Evolutionary conservation across 1,140 invertebrate species (phyloP).

Genomic region (Anagrus nilaparvatae): DNA sequence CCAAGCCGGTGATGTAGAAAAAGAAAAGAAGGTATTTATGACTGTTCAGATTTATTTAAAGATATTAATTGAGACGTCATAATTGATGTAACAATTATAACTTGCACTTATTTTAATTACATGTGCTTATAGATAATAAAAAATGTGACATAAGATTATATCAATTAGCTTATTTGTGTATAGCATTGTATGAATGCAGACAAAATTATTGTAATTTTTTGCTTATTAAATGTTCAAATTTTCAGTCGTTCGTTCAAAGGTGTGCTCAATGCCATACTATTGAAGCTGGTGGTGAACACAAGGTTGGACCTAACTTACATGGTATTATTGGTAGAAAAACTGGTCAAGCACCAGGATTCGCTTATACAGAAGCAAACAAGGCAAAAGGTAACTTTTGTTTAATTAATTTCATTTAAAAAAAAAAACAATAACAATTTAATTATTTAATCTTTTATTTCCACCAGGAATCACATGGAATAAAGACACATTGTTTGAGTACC

Average conservation of each 20-base stretch:
- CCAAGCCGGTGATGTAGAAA: conserved; percentile 85
- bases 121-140: too few species aligned
- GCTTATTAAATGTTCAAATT: conserved; percentile 5
- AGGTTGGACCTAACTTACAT: conserved; percentile 92
- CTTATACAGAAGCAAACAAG: conserved; percentile 97
- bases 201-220: neutral
- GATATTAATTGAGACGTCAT: too few species aligned
- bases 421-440: too few species aligned
- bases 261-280: conserved; percentile 97
- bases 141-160: too few species aligned
- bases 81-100: too few species aligned
- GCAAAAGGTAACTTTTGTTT: conserved; percentile 78
- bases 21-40: conserved; percentile 92
- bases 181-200: too few species aligned
- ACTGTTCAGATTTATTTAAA: too few species aligned
- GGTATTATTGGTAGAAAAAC: conserved; percentile 93
- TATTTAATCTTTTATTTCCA: too few species aligned
- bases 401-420: conserved; percentile 10
- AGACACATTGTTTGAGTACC: conserved; percentile 91
- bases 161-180: too few species aligned
- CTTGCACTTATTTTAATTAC: too few species aligned
- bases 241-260: conserved; percentile 79
- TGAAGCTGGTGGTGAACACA: conserved; percentile 91
- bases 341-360: conserved; percentile 83
- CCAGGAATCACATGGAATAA: conserved; percentile 92